Conservation (phyloP, 2,888 invertebrate species). For the Macaria notata region DNA sequence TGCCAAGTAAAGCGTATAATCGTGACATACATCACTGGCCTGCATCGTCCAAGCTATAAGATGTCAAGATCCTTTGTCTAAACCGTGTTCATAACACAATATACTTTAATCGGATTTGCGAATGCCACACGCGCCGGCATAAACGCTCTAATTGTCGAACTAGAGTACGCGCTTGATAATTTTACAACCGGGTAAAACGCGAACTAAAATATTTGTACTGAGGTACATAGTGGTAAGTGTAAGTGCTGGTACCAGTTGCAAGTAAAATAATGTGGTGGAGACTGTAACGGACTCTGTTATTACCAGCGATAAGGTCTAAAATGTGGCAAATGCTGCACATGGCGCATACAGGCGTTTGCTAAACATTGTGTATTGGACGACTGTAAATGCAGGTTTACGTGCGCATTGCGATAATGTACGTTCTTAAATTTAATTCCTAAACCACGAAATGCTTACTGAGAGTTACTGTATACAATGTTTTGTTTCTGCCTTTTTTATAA, state of each 20-base stretch:
- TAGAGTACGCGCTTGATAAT: too few relatives aligned
- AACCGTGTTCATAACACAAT: constrained; percentile 38
- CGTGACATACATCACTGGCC: constrained; percentile 27
- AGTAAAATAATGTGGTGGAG: too few relatives aligned
- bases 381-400: constrained; percentile 15
- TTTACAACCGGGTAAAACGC: too few relatives aligned
- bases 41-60: constrained; percentile 17
- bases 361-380: constrained; percentile 28
- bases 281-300: constrained; percentile 32
- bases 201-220: too few relatives aligned
- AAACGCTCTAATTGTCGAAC: constrained; percentile 32
- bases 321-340: constrained; percentile 29
- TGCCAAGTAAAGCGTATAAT: not conserved
- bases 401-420: constrained; percentile 5
- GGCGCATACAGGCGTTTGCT: constrained; percentile 21
- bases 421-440: constrained; percentile 14
- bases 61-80: constrained; percentile 56
- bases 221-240: too few relatives aligned
- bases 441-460: not conserved
- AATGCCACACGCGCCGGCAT: constrained; percentile 23
- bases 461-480: too few relatives aligned
- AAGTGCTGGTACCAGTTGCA: too few relatives aligned
- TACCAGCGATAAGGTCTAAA: constrained; percentile 31
- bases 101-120: constrained; percentile 47
- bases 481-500: too few relatives aligned